A percentile compares a stretch with the other conserved stretches of the same genome.
Evolutionary conservation across 2,113 vertebrate genomes (phyloP).

Genomic region (Sander vitreus): DNA sequence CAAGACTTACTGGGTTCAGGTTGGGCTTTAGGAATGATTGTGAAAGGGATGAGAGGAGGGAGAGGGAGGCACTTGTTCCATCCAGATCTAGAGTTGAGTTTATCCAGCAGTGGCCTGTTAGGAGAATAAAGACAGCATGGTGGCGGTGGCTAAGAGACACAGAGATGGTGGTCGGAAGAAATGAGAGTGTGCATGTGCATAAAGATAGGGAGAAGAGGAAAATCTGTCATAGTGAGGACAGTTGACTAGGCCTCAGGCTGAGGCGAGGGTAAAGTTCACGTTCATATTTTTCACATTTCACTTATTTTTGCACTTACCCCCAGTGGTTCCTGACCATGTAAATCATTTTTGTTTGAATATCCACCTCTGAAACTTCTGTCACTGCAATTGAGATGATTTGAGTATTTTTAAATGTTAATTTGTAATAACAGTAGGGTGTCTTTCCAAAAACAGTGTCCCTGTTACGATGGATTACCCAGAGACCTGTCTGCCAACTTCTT

Average conservation of each 20-base stretch:
- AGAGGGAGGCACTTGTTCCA: constrained; percentile 51
- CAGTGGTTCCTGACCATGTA: constrained; percentile 3
- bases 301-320: constrained; percentile 11
- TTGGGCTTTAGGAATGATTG: constrained; percentile 54
- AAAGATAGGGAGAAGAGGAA: constrained; percentile 31
- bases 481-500: not conserved
- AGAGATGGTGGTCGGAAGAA: constrained; percentile 50
- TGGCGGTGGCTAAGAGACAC: constrained; percentile 46
- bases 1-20: constrained; percentile 70
- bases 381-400: not conserved
- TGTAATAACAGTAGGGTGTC: not conserved
- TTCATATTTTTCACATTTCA: not conserved
- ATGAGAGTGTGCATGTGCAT: constrained; percentile 13
- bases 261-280: constrained; percentile 4
- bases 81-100: constrained; percentile 48
- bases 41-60: constrained; percentile 45
- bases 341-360: constrained; percentile 4
- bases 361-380: not conserved
- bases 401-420: not conserved
- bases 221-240: constrained; percentile 15
- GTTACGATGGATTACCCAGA: not conserved
- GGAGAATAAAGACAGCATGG: constrained; percentile 57
- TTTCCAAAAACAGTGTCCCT: constrained; percentile 8
- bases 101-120: constrained; percentile 47
- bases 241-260: constrained; percentile 2